phyloP scores from a whole-genome alignment of 1,140 invertebrate genomes.

The Hypsibius dujardini region DNA sequence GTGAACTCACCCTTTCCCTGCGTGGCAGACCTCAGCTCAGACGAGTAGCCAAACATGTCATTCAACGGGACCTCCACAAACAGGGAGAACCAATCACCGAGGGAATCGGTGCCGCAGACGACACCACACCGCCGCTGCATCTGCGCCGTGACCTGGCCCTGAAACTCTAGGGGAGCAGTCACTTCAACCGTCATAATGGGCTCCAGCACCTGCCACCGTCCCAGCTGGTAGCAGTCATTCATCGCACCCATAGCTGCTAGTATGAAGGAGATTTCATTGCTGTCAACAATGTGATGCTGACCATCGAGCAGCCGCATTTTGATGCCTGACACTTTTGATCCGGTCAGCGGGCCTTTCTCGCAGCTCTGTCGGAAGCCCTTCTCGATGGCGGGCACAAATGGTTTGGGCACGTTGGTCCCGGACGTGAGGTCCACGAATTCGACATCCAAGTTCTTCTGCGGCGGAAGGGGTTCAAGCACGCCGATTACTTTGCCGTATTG shows the following conservation, averaged over 20 bases:
- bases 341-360: slow-evolving; percentile 47
- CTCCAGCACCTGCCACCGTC: slow-evolving; percentile 43
- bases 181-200: slow-evolving; percentile 94
- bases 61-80: slow-evolving; percentile 62
- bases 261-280: slow-evolving; percentile 76
- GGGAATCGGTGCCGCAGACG: slow-evolving; percentile 61
- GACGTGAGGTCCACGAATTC: slow-evolving; percentile 76
- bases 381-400: slow-evolving; percentile 72
- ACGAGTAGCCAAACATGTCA: slow-evolving; percentile 96
- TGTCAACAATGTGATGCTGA: slow-evolving; percentile 81
- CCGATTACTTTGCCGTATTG: slow-evolving; percentile 82
- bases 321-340: slow-evolving; percentile 73
- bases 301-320: slow-evolving; percentile 64
- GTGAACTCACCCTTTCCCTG: slow-evolving; percentile 97
- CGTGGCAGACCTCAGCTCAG: slow-evolving; percentile 70
- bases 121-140: slow-evolving; percentile 70
- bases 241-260: slow-evolving; percentile 71
- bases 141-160: slow-evolving; percentile 56
- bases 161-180: slow-evolving; percentile 65
- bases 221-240: slow-evolving; percentile 29
- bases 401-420: slow-evolving; percentile 87
- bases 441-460: slow-evolving; percentile 53
- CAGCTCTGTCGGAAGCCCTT: slow-evolving; percentile 46
- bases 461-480: slow-evolving; percentile 53
- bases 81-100: slow-evolving; percentile 72